These are phyloP conservation scores for Smutsia gigantea DNA, from an alignment of 2,797 vertebrate genomes.

Conservation along the genomic window DNA sequence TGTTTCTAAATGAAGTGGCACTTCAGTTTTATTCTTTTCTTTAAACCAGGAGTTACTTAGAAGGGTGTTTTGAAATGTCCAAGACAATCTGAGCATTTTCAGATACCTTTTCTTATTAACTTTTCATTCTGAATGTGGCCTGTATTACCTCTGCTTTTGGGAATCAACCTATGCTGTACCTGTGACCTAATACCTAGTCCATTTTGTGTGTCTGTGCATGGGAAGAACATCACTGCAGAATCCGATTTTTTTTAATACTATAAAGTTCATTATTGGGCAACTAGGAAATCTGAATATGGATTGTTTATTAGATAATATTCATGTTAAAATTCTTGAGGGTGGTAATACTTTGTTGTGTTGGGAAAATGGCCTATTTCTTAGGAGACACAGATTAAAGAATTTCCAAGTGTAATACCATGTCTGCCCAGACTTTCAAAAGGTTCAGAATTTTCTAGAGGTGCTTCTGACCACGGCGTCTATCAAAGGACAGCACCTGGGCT, in stretches of 20 bases:
- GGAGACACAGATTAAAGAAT: not conserved
- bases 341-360: not conserved
- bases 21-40: not conserved
- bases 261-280: not conserved
- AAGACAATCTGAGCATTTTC: not conserved
- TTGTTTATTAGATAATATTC: not conserved
- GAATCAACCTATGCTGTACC: not conserved
- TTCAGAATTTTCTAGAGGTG: slow-evolving; percentile 86
- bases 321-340: not conserved
- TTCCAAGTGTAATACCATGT: not conserved
- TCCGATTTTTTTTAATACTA: not conserved
- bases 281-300: slow-evolving; percentile 77
- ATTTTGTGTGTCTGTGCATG: not conserved
- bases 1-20: not conserved
- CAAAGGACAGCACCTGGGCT: not conserved
- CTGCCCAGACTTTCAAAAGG: slow-evolving; percentile 77
- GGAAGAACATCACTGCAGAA: not conserved
- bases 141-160: not conserved
- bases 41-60: not conserved
- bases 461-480: slow-evolving; percentile 55
- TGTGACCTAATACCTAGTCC: not conserved
- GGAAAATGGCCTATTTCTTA: not conserved
- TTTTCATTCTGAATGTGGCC: not conserved
- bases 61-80: not conserved
- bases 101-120: not conserved